A percentile compares a stretch with the other conserved stretches of the same genome.
Evolutionary conservation across 30 jellyfish, hydroid and myxozoan species (phyloP).

Genomic region (Pseudorhiza aurosa): DNA sequence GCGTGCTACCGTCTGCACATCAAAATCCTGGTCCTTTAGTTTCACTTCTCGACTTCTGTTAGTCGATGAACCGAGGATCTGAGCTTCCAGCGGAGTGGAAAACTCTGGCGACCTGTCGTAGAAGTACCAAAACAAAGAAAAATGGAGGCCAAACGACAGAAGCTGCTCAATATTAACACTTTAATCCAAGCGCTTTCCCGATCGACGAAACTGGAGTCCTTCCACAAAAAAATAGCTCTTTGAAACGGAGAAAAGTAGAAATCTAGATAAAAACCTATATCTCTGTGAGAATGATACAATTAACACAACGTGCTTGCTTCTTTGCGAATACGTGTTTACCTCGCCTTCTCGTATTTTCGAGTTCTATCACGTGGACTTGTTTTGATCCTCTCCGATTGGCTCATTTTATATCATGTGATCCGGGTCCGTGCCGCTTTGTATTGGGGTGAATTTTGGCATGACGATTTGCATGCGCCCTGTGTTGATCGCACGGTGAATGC

Average conservation of each 20-base stretch:
- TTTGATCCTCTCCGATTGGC: slow-evolving; percentile 54
- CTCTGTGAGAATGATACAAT: not conserved
- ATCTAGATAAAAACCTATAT: not conserved
- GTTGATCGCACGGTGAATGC: too few relatives aligned
- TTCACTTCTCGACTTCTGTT: not conserved
- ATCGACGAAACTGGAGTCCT: not conserved
- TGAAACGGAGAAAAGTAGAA: too few relatives aligned
- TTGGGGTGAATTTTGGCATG: not conserved
- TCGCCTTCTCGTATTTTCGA: slow-evolving; percentile 56
- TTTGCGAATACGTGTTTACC: slow-evolving; percentile 34
- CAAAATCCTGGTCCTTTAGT: not conserved
- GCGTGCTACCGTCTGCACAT: slow-evolving; percentile 8
- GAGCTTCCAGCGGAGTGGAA: not conserved
- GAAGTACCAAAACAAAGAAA: slow-evolving; percentile 15
- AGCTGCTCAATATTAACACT: too few relatives aligned
- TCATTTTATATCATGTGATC: slow-evolving; percentile 4
- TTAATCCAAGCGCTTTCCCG: too few relatives aligned
- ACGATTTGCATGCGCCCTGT: slow-evolving; percentile 22
- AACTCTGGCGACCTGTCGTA: slow-evolving; percentile 7
- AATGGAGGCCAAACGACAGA: slow-evolving; percentile 3
- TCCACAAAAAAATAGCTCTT: too few relatives aligned
- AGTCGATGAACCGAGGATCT: slow-evolving; percentile 1
- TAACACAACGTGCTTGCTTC: slow-evolving; percentile 1
- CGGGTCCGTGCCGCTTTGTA: not conserved
- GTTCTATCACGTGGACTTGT: slow-evolving; percentile 67